phyloP scores from a whole-genome alignment of 2,888 invertebrate genomes.

The Apamea sordens region DNA sequence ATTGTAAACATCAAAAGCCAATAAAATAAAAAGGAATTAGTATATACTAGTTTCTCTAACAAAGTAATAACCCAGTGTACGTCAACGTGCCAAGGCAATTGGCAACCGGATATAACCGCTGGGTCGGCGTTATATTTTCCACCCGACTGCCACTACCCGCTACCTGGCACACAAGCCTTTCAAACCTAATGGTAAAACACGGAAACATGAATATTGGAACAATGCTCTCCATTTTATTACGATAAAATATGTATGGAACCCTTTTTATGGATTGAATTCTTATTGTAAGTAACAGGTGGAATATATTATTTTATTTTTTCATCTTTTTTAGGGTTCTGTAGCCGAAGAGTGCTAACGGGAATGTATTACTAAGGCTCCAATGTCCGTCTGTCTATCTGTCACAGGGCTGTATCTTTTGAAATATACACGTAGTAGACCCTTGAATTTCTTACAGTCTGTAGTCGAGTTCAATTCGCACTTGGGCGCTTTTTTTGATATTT shows the following conservation, averaged over 20 bases:
- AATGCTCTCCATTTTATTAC: constrained; percentile 48
- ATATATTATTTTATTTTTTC: constrained; percentile 8
- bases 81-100: constrained; percentile 24
- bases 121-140: constrained; percentile 32
- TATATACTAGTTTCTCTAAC: background rate
- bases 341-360: too few relatives aligned
- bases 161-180: constrained; percentile 1
- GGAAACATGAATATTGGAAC: constrained; percentile 56
- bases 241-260: constrained; percentile 53
- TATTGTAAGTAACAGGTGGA: constrained; percentile 30
- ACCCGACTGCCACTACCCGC: constrained; percentile 1
- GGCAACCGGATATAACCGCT: constrained; percentile 26
- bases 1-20: background rate
- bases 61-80: constrained; percentile 22
- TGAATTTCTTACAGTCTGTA: too few relatives aligned
- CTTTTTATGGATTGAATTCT: constrained; percentile 36
- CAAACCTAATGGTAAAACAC: constrained; percentile 27
- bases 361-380: too few relatives aligned
- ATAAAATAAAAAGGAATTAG: background rate
- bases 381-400: background rate
- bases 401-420: too few relatives aligned
- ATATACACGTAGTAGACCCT: too few relatives aligned
- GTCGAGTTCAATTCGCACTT: too few relatives aligned
- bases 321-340: background rate
- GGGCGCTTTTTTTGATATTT: background rate